Base-by-base conservation (phyloP, 1,140 invertebrate species). In the Phocides pigmalion region DNA sequence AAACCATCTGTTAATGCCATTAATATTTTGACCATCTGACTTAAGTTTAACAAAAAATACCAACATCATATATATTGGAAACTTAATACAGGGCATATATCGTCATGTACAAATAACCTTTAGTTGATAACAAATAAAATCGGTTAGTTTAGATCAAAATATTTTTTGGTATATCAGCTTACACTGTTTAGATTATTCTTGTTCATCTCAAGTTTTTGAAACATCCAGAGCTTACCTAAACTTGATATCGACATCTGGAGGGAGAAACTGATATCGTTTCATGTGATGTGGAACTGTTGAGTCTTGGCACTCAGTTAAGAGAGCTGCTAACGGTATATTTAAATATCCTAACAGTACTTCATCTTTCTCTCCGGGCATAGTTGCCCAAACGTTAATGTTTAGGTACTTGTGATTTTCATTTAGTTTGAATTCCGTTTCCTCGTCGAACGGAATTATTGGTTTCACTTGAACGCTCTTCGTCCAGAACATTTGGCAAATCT, bases 341-440 rank as follows among this genome's bases (percentile, higher is more conserved):
- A 97, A 93, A 84, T 97, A 96, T 20, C 96, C 96, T 49, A 97
- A 78, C 39, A 97, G 83, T 17, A 94, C 91, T 64, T 95, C 94
- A 4, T 94, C 93, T 32, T 92, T 92, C 6, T 93, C 93, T 0
- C 92, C 91, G 46, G 92, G 92, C 6, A 92, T 82, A n/a, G 92
- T 93, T 6, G 93, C 93, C 96, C 96, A 98, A 0, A 98, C 94
- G 65, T 96, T 96, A 0, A 98, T 88, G 87, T 98, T 98, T 35
- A 98, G 91, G 87, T 95, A 98, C 61, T 94, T 95, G 76, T 93
- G 94, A 71, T 87, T 95, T 81, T 84, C 94, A 92, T 91, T 95
- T 86, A 92, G 94, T 89, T 92, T 95, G 90, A 94, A 98, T 53
- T 92, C 93, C 66, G 95, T 95, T 56, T 95, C 93, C 74, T 98